Percentiles rank a stretch among this genome's conserved stretches.
Evolutionary conservation across 1,140 invertebrate species (phyloP).

Genomic region (Zaprionus lachaisei): DNA sequence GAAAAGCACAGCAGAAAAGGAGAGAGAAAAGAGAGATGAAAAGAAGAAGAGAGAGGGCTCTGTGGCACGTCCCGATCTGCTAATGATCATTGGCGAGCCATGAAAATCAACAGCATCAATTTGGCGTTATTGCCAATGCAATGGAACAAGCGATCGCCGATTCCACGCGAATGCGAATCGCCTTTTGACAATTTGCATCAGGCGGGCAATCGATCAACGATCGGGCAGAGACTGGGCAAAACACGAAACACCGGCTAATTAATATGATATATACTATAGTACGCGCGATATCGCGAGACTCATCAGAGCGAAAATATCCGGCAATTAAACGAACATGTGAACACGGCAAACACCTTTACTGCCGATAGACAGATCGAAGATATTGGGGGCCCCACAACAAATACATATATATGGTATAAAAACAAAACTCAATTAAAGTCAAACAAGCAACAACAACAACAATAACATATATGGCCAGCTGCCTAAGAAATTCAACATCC

Average conservation of each 20-base stretch:
- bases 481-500: constrained; percentile 32
- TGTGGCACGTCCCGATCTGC: constrained; percentile 59
- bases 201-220: constrained; percentile 67
- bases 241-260: constrained; percentile 43
- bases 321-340: constrained; percentile 53
- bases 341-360: constrained; percentile 38
- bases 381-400: constrained; percentile 16
- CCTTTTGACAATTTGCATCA: constrained; percentile 77
- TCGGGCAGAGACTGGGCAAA: neutral
- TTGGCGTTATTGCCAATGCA: constrained; percentile 52
- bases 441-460: constrained; percentile 35
- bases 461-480: constrained; percentile 26
- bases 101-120: constrained; percentile 50
- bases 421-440: constrained; percentile 75
- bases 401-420: constrained; percentile 15
- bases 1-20: constrained; percentile 33
- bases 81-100: constrained; percentile 52
- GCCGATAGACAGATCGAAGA: constrained; percentile 16
- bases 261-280: constrained; percentile 40
- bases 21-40: neutral
- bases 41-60: neutral
- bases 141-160: constrained; percentile 16
- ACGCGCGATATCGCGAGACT: constrained; percentile 2
- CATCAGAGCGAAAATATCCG: constrained; percentile 34
- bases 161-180: constrained; percentile 7